These are phyloP conservation scores for Gymnoscopelus microlampas DNA, from an alignment of 2,797 vertebrate species.

Conservation along the genomic window DNA sequence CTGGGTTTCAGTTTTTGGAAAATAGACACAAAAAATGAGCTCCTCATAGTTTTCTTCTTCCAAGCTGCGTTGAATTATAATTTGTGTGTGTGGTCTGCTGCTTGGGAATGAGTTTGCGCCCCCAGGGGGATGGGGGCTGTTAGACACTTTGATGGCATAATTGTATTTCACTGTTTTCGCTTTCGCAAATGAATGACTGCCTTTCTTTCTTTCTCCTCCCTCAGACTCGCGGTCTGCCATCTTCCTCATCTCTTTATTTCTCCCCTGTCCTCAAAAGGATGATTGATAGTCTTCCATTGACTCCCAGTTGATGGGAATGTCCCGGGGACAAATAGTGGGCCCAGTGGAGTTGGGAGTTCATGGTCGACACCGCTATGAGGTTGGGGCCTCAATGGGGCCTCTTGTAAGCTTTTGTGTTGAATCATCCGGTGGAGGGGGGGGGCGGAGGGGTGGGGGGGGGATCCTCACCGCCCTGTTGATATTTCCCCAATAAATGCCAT, in stretches of 20 bases:
- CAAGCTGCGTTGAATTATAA: slow-evolving; percentile 53
- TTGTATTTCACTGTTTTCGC: slow-evolving; percentile 62
- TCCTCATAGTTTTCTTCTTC: slow-evolving; percentile 21
- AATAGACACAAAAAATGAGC: too few relatives aligned
- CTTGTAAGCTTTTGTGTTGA: slow-evolving; percentile 65
- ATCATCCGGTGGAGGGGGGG: slow-evolving; percentile 45
- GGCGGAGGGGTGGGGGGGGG: background rate
- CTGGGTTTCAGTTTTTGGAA: slow-evolving; percentile 15
- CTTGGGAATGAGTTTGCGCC: slow-evolving; percentile 42
- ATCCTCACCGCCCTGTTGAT: slow-evolving; percentile 59
- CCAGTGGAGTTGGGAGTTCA: slow-evolving; percentile 61
- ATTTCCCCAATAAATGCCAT: slow-evolving; percentile 71
- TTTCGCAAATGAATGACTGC: slow-evolving; percentile 54
- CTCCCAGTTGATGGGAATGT: slow-evolving; percentile 47
- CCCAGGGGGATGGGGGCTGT: slow-evolving; percentile 12
- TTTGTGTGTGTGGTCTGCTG: slow-evolving; percentile 60
- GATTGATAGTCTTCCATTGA: slow-evolving; percentile 65
- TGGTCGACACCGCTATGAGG: slow-evolving; percentile 36
- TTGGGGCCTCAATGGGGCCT: slow-evolving; percentile 60
- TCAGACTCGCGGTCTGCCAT: slow-evolving; percentile 26
- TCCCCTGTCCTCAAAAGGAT: slow-evolving; percentile 38
- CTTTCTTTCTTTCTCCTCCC: slow-evolving; percentile 43
- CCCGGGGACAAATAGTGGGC: slow-evolving; percentile 54
- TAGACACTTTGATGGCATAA: slow-evolving; percentile 41
- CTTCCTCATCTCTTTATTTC: slow-evolving; percentile 16